Evolutionary conservation across 2,113 vertebrate species (phyloP).

Genomic region (Lepus timidus): DNA sequence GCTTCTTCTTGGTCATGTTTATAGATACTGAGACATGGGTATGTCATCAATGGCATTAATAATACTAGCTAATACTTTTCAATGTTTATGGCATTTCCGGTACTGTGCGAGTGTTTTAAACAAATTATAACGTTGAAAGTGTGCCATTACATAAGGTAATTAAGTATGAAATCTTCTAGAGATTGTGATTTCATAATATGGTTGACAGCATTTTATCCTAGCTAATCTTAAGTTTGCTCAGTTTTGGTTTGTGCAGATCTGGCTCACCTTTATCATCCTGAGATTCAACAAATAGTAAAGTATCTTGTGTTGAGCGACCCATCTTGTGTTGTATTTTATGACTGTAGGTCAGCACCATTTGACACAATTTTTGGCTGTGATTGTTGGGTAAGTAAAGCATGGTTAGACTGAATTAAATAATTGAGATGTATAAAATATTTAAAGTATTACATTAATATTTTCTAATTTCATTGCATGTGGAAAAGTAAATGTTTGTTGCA

Average conservation of each 20-base stretch:
- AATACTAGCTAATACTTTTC: background rate
- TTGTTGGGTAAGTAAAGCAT: background rate
- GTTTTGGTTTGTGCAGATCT: background rate
- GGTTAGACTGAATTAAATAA: background rate
- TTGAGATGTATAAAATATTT: background rate
- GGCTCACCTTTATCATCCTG: background rate
- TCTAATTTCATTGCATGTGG: background rate
- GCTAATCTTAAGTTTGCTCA: background rate
- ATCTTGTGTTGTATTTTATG: background rate
- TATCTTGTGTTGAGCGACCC: background rate
- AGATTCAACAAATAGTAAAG: background rate
- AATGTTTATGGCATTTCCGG: background rate
- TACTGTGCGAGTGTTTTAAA: background rate
- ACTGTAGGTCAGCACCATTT: background rate
- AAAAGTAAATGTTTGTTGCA: background rate
- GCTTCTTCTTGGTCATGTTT: background rate
- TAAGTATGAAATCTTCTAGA: background rate
- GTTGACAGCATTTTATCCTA: background rate
- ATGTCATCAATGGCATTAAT: background rate
- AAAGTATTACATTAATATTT: background rate
- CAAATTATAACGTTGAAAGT: background rate
- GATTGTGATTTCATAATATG: background rate
- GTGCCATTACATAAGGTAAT: background rate
- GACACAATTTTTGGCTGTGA: no score
- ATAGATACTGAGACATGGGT: background rate